phyloP scores from a whole-genome alignment of 2,888 invertebrate genomes.

The Ypsolopha scabrella region DNA sequence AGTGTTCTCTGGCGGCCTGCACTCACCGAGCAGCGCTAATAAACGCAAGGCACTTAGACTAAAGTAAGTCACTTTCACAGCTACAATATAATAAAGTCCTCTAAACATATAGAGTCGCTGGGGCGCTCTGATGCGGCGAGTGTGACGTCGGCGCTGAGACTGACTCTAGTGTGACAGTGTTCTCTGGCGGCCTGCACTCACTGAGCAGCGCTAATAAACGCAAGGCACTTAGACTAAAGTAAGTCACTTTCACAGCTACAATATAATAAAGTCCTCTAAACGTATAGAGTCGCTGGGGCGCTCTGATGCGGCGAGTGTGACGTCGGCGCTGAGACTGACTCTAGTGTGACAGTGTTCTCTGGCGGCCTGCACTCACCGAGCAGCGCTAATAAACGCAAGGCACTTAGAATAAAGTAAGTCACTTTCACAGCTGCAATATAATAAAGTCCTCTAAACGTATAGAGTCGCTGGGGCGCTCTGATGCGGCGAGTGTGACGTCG shows the following conservation, averaged over 20 bases:
- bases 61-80: constrained; percentile 63
- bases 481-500: constrained; percentile 78
- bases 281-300: constrained; percentile 76
- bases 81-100: constrained; percentile 76
- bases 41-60: constrained; percentile 70
- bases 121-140: constrained; percentile 74
- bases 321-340: constrained; percentile 81
- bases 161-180: constrained; percentile 72
- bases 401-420: constrained; percentile 66
- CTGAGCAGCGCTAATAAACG: constrained; percentile 75
- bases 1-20: constrained; percentile 66
- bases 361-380: constrained; percentile 71
- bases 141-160: constrained; percentile 83
- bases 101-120: constrained; percentile 78
- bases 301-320: constrained; percentile 77
- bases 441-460: constrained; percentile 77
- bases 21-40: constrained; percentile 73
- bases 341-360: constrained; percentile 67
- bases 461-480: constrained; percentile 74
- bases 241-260: constrained; percentile 68
- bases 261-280: constrained; percentile 76
- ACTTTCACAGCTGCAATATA: constrained; percentile 73
- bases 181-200: constrained; percentile 67
- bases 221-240: constrained; percentile 69
- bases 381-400: constrained; percentile 74